Base-by-base conservation (phyloP, 2,888 invertebrate species). In the Scrobipalpa atriplicella region DNA sequence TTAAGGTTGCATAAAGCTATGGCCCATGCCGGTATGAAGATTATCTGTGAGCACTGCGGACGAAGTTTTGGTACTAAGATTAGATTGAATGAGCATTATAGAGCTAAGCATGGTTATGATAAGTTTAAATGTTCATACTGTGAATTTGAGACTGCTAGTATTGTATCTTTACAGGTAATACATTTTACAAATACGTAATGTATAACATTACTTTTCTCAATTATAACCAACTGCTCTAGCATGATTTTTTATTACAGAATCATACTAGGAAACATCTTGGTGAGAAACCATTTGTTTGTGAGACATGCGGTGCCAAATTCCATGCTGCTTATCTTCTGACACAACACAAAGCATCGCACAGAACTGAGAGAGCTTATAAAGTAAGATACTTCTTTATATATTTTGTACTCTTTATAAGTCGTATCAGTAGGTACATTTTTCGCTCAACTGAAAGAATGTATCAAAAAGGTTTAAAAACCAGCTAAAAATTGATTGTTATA, bases 41-140 rank as follows among this genome's bases (percentile, higher is more conserved):
- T 87, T 0, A 83, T 87, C 0, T 88, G 89, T 43, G 85, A 86
- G 88, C 85, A 89, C 67, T 89, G 89, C 67, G 87, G 86, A 0
- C 73, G 71, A 0, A 73, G 74, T 0, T 84, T 87, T 62, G 82
- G 84, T 29, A 89, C 87, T 69, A 84, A 84, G 66, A 73, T 81
- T 0, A 79, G 89, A 0, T 68, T 89, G n/a, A 70, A 70, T 19
- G 89, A 89, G 54, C 89, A 89, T 62, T 78, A 75, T 41, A 71
- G 89, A 8, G 84, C 89, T 0, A 85, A 84, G 65, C 89, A 89
- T 29, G 89, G 85, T 0, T 80, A 86, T 66, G 86, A 87, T 69
- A 89, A 89, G 74, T 77, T 83, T 67, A 75, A 77, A 21, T 89
- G 89, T 38, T 67, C 66, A 0, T 64, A 69, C 68, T 89, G 89